These are phyloP conservation scores for Madoqua kirkii DNA, from an alignment of 2,113 vertebrate species.

Conservation along the genomic window DNA sequence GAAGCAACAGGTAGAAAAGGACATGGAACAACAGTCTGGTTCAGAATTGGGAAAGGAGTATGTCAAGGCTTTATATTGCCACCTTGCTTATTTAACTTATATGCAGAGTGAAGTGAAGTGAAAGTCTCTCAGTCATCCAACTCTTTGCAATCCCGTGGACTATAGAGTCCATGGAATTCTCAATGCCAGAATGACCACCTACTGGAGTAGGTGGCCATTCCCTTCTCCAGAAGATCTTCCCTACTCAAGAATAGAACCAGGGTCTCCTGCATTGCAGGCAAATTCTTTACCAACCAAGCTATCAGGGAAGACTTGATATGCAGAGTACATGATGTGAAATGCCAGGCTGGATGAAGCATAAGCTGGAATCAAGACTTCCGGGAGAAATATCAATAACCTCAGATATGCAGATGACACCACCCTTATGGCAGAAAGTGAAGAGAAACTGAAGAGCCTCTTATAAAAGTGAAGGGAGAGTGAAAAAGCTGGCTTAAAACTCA, in stretches of 20 bases:
- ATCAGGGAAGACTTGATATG: background rate
- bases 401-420: background rate
- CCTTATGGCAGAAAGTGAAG: background rate
- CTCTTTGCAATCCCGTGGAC: background rate
- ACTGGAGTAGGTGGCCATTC: background rate
- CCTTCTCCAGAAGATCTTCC: background rate
- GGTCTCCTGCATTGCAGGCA: background rate
- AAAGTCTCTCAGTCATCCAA: background rate
- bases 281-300: background rate
- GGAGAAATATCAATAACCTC: background rate
- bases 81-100: background rate
- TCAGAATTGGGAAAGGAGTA: background rate
- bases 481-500: background rate
- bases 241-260: background rate
- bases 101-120: background rate
- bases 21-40: background rate
- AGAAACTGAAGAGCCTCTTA: background rate
- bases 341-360: background rate
- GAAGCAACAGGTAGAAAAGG: background rate
- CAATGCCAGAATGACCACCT: background rate
- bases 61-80: background rate
- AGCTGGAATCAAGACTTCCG: background rate
- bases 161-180: background rate
- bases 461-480: background rate
- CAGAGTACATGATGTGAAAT: background rate